Evolutionary conservation across 64 coral and sea anemone genomes (phyloP).

Genomic region (Actinia tenebrosa): DNA sequence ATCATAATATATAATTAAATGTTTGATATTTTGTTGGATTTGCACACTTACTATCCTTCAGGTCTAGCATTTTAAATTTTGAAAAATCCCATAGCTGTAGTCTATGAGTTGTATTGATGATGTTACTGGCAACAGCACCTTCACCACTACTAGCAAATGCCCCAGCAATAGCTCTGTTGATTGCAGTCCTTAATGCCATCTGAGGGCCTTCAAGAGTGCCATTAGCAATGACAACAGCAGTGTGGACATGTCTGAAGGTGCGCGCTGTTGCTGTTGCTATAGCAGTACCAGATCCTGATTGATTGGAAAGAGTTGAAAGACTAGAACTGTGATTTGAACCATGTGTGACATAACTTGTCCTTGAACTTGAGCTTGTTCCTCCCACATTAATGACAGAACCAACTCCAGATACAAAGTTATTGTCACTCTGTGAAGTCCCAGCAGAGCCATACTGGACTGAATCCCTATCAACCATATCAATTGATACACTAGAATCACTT

Average conservation of each 20-base stretch:
- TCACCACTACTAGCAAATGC: constrained; percentile 89
- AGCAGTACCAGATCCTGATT: constrained; percentile 61
- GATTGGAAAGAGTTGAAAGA: constrained; percentile 31
- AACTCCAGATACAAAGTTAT: constrained; percentile 49
- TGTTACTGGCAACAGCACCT: constrained; percentile 89
- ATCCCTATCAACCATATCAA: not conserved
- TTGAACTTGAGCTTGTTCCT: constrained; percentile 11
- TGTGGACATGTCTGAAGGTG: constrained; percentile 87
- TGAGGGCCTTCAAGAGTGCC: constrained; percentile 70
- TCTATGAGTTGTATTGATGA: constrained; percentile 83
- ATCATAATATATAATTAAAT: not conserved
- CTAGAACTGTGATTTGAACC: constrained; percentile 42
- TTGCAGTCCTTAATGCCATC: constrained; percentile 74
- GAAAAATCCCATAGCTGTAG: constrained; percentile 88
- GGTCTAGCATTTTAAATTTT: constrained; percentile 46
- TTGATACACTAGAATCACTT: not conserved
- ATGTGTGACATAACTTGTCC: constrained; percentile 41
- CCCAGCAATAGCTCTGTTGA: constrained; percentile 81
- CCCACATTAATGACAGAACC: constrained; percentile 78
- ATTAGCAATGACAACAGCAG: constrained; percentile 82
- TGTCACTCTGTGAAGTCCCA: not conserved
- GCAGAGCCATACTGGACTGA: not conserved
- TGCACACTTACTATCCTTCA: constrained; percentile 60
- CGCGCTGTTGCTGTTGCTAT: constrained; percentile 88
- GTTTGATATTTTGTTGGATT: too few relatives aligned